Percentiles rank a stretch among this genome's conserved stretches.
Evolutionary conservation across 1,140 invertebrate species (phyloP).

Genomic region (Drosophila nigrodunni): DNA sequence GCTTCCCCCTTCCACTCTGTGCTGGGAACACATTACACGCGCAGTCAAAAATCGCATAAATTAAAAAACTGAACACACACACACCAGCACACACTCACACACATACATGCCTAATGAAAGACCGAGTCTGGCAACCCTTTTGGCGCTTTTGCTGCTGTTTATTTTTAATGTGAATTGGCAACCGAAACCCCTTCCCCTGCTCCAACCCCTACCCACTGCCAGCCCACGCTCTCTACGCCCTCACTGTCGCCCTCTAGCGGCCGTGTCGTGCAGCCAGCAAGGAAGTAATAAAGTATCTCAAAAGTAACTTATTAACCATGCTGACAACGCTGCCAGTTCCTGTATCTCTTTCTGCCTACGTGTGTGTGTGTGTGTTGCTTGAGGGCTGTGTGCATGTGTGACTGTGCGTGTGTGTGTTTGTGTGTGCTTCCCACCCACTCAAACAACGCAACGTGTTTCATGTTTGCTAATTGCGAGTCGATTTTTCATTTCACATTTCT

Average conservation of each 20-base stretch:
- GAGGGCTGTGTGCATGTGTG: not conserved
- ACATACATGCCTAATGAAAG: constrained; percentile 37
- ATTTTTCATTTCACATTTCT: constrained; percentile 82
- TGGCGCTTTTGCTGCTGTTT: constrained; percentile 39
- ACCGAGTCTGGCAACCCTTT: constrained; percentile 59
- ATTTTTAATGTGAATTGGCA: constrained; percentile 30
- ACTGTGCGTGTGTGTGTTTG: constrained; percentile 22
- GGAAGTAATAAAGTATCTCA: constrained; percentile 82
- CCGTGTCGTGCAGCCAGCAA: constrained; percentile 70
- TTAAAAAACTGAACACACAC: constrained; percentile 61
- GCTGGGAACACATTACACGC: constrained; percentile 14
- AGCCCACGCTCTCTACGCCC: not conserved
- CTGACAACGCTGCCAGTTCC: constrained; percentile 74
- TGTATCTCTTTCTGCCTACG: constrained; percentile 36
- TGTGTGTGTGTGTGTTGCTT: constrained; percentile 12
- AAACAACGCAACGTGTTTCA: constrained; percentile 60
- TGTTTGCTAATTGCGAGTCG: constrained; percentile 83
- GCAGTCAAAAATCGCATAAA: constrained; percentile 79
- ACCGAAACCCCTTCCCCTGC: not conserved
- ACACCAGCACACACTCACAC: constrained; percentile 5
- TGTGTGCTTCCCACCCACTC: constrained; percentile 28
- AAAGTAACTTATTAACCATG: constrained; percentile 83
- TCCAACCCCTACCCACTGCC: not conserved
- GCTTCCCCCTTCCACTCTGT: not conserved
- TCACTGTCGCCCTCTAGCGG: not conserved